Evolutionary conservation across 2,888 invertebrate species (phyloP), one percentile per base, ranked within the genome.

Genomic region (Trachelus tabidus): DNA sequence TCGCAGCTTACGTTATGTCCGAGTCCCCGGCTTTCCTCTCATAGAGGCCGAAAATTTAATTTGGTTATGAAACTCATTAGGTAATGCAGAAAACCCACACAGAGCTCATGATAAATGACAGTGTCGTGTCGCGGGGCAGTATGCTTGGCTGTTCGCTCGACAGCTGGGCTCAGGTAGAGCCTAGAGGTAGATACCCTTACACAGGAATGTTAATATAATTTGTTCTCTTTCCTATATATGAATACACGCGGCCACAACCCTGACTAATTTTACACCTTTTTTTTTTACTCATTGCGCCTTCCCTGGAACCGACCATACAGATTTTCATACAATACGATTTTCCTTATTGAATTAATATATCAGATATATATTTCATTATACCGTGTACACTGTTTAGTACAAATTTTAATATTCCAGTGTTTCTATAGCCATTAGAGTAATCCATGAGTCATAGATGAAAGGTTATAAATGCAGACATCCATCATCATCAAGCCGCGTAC

Each of bases 41-140:
- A 9, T 56, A 81, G 79, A 81, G 83, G 81, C 86, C 82, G 82
- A 87, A 88, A 88, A 86, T 87, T 85, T 87, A 87, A 88, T 87
- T 87, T 85, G 85, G 86, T 87, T 87, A 88, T 85, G 85, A 85
- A 85, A 83, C 86, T 88, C 87, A 87, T 88, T 87, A 87, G 85
- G 87, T 86, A 87, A 87, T 87, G 86, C 84, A 86, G 85, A 87
- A 87, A 88, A 85, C 81, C 83, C 83, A 83, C 83, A 83, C 85
- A 83, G 86, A 81, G 84, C 79, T 83, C 82, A 83, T 88, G 87
- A 88, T 88, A 85, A 89, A 88, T 88, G 86, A 86, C 83, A 84
- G 83, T 87, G 86, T 87, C 88, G 88, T 88, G 88, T 87, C 85
- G 84, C 85, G 77, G 81, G 83, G 86, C 85, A 85, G 85, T 87